phyloP scores from a whole-genome alignment of 2,888 invertebrate genomes.

The Autographa gamma region DNA sequence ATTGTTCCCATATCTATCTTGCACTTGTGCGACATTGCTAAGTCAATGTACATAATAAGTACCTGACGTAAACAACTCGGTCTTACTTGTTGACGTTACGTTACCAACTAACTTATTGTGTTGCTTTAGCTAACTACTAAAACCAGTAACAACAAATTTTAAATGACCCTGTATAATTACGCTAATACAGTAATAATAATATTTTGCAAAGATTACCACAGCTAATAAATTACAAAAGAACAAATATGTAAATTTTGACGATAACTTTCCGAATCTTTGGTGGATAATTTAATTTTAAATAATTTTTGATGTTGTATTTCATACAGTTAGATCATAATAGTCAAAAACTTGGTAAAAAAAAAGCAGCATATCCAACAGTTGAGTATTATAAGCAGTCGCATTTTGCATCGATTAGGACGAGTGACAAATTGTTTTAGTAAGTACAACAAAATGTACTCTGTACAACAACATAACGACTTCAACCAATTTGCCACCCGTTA shows the following conservation, averaged over 20 bases:
- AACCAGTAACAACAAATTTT: constrained; percentile 56
- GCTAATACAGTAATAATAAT: constrained; percentile 52
- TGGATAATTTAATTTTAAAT: constrained; percentile 67
- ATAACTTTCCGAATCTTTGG: constrained; percentile 72
- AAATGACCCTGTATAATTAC: constrained; percentile 59
- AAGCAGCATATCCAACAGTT: constrained; percentile 57
- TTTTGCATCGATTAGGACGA: constrained; percentile 61
- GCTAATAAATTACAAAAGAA: constrained; percentile 47
- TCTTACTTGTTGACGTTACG: background rate
- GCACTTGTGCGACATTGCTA: constrained; percentile 2
- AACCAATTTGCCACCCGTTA: constrained; percentile 66
- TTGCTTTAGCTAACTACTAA: constrained; percentile 51
- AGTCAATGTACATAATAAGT: constrained; percentile 2
- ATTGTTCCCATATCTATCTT: background rate
- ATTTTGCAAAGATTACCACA: constrained; percentile 44
- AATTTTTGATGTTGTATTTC: constrained; percentile 37
- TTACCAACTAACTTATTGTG: constrained; percentile 29
- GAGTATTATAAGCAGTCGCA: constrained; percentile 67
- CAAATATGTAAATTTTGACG: constrained; percentile 53
- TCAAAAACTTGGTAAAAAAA: constrained; percentile 44
- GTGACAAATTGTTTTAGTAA: constrained; percentile 67
- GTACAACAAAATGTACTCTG: constrained; percentile 66
- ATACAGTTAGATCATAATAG: constrained; percentile 35
- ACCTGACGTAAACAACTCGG: background rate
- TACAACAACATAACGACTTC: constrained; percentile 70